These are phyloP conservation scores for Agrotis ipsilon DNA, from an alignment of 2,888 invertebrate genomes.

Conservation along the genomic window DNA sequence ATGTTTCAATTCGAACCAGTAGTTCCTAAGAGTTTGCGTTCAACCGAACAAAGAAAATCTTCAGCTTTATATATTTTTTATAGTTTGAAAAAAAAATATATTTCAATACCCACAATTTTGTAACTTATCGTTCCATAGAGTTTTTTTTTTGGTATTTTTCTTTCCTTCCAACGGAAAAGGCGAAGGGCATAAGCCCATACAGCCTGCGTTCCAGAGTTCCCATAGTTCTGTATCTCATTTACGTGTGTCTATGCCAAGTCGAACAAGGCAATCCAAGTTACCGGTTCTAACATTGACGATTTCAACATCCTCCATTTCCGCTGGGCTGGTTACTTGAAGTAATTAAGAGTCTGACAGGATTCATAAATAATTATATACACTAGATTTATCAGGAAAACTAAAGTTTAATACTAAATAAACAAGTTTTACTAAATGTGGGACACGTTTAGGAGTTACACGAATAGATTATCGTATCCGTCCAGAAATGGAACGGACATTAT, in stretches of 20 bases:
- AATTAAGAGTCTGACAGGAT: constrained; percentile 27
- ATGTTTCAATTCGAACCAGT: too few relatives aligned
- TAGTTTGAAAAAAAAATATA: too few relatives aligned
- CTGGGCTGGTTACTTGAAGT: constrained; percentile 4
- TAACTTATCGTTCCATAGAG: not conserved
- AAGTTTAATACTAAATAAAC: constrained; percentile 24
- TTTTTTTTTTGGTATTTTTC: too few relatives aligned
- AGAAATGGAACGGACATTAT: not conserved
- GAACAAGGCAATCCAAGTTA: constrained; percentile 18
- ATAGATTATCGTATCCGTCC: constrained; percentile 9
- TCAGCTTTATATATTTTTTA: too few relatives aligned
- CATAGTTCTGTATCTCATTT: not conserved
- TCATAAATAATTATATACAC: constrained; percentile 43
- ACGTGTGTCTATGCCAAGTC: constrained; percentile 48
- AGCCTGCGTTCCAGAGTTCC: too few relatives aligned
- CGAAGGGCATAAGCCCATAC: too few relatives aligned
- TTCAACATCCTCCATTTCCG: constrained; percentile 59
- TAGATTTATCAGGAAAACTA: constrained; percentile 22
- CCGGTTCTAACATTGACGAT: constrained; percentile 33
- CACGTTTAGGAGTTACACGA: constrained; percentile 6
- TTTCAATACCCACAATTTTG: not conserved
- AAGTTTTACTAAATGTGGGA: not conserved
- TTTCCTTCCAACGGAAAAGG: too few relatives aligned
- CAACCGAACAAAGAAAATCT: too few relatives aligned
- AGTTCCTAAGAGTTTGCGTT: too few relatives aligned